These are phyloP conservation scores for Timandra comae DNA, from an alignment of 2,888 invertebrate genomes.

Conservation along the genomic window DNA sequence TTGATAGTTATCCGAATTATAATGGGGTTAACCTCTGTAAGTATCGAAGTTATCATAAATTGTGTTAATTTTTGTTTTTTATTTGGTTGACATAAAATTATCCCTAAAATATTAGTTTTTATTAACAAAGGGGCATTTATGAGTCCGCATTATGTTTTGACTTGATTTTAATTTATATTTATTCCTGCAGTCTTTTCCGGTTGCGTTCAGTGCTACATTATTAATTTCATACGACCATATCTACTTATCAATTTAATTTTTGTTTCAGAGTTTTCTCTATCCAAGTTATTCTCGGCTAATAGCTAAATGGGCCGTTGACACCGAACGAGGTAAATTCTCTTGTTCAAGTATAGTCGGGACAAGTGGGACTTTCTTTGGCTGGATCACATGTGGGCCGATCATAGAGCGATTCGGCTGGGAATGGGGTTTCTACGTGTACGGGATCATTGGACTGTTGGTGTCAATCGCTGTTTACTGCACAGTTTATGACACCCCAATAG, in stretches of 20 bases:
- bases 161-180: too few species aligned
- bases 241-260: too few species aligned
- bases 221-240: too few species aligned
- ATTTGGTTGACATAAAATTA: too few species aligned
- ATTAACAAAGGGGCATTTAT: too few species aligned
- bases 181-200: too few species aligned
- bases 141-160: too few species aligned
- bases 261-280: conserved; percentile 68
- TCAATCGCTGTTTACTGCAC: conserved; percentile 6
- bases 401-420: conserved; percentile 74
- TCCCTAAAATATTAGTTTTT: too few species aligned
- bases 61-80: too few species aligned
- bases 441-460: conserved; percentile 49
- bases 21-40: conserved; percentile 72
- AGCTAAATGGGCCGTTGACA: conserved; percentile 78
- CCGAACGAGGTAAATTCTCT: conserved; percentile 77
- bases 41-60: too few species aligned
- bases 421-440: conserved; percentile 75
- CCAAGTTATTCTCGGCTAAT: conserved; percentile 72
- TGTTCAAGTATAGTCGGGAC: conserved; percentile 46
- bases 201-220: too few species aligned
- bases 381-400: conserved; percentile 13
- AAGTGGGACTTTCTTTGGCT: conserved; percentile 53
- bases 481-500: conserved; percentile 61
- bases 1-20: conserved; percentile 48